Base-by-base conservation (phyloP, 1,140 invertebrate species). In the Mizuhopecten yessoensis region DNA sequence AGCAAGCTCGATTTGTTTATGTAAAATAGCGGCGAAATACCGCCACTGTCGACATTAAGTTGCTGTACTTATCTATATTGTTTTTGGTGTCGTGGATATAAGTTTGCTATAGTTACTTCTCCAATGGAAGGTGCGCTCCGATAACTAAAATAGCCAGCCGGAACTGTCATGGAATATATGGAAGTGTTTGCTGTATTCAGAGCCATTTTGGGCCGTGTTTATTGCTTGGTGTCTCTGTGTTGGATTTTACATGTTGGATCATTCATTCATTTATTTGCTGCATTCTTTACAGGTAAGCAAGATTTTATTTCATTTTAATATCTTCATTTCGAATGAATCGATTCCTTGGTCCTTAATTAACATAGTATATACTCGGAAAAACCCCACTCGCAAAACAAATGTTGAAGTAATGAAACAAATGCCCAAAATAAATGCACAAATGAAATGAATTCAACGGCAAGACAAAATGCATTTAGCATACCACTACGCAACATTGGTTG, bases 171-270 rank as follows among this genome's bases (percentile, higher is more conserved):
- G 57, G 57, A 17, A 75, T 75, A 75, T 75, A 75, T n/a, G 57
- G 57, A n/a, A 75, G 57, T 75, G 9, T 75, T 75, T 75, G 9
- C 0, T 75, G 57, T 75, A n/a, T 29, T 75, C 57, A 75, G 57
- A 75, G 57, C 57, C 57, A 29, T 29, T 0, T 75, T 75, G 23
- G 57, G 57, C 23, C 57, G 57, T 75, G 5, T 75, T 3, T 75
- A 75, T 29, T 75, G 57, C 57, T 11, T 75, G 9, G 1, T 45
- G 42, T 45, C 42, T 15, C 42, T 45, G 23, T 75, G 57, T 75
- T 75, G 57, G 57, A 75, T 75, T 75, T 75, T 75, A 75, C 57
- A 75, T 29, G 57, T 75, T 75, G 57, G 57, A 29, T 75, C 57
- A 75, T 75, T 75, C 57, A n/a, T 75, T 75, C 57, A 75, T 29